Conservation (phyloP, 2,797 vertebrate species). For the Vespertilio murinus region DNA sequence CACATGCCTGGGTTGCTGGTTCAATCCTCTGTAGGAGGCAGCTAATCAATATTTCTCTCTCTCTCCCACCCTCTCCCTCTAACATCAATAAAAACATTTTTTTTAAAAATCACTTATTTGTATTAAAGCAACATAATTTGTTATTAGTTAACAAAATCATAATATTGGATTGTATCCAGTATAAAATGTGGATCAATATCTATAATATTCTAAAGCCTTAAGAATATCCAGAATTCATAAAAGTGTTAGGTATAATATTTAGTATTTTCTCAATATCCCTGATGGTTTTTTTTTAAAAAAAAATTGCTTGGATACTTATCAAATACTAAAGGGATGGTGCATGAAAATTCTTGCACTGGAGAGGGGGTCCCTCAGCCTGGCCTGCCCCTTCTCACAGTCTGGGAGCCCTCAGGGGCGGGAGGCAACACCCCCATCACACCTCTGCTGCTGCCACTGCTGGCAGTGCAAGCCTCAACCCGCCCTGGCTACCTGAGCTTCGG, state of each 20-base stretch:
- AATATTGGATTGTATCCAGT: not conserved
- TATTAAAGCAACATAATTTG: not conserved
- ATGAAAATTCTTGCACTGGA: too few species aligned
- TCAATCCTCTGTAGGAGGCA: not conserved
- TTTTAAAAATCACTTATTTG: not conserved
- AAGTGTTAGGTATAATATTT: not conserved
- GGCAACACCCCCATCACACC: too few species aligned
- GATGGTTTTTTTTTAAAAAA: not conserved
- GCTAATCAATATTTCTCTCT: not conserved
- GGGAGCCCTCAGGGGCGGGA: too few species aligned
- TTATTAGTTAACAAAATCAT: not conserved
- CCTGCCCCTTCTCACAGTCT: too few species aligned
- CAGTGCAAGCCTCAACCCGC: too few species aligned
- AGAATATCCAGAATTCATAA: constrained; percentile 23
- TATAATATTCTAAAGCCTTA: not conserved
- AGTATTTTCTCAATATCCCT: constrained; percentile 11
- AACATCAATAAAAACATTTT: not conserved
- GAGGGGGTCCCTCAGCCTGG: too few species aligned
- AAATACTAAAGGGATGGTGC: not conserved
- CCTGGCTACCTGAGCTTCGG: too few species aligned
- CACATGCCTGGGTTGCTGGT: not conserved
- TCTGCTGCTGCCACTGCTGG: too few species aligned
- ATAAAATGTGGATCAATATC: not conserved
- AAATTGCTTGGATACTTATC: not conserved
- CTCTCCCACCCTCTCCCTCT: not conserved